Conservation (phyloP, 2,113 vertebrate genomes). For the Cnemophilus loriae region DNA sequence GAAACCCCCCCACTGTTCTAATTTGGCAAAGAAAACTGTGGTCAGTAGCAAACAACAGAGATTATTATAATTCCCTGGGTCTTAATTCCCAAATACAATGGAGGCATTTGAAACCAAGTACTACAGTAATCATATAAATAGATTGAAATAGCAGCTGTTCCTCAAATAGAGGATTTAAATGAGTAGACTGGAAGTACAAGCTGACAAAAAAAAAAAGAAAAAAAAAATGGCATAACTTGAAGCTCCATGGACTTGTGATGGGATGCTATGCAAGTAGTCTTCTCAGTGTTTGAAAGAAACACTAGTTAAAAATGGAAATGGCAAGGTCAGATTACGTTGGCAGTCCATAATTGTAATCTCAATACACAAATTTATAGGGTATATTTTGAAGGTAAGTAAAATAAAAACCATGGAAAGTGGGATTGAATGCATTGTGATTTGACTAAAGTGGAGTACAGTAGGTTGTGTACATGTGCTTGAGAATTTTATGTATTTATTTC, state of each 20-base stretch:
- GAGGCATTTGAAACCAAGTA: not conserved
- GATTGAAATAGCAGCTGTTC: slow-evolving; percentile 7
- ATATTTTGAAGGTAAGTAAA: not conserved
- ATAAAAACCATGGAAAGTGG: not conserved
- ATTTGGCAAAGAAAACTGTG: not conserved
- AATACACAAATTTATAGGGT: not conserved
- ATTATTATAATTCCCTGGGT: not conserved
- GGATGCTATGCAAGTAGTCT: not conserved
- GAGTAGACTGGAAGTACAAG: not conserved
- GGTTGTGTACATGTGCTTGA: not conserved
- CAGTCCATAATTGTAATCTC: not conserved
- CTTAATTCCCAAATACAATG: not conserved
- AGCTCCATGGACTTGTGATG: not conserved
- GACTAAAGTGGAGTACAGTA: not conserved
- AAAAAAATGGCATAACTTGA: not conserved
- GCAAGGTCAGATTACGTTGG: not conserved
- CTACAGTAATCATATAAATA: not conserved
- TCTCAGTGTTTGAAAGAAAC: not conserved
- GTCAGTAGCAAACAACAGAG: not conserved
- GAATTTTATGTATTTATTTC: not conserved
- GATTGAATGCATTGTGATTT: not conserved
- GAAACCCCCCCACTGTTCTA: not conserved
- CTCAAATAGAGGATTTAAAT: not conserved
- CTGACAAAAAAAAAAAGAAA: not conserved
- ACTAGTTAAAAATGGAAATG: not conserved